Base-by-base conservation (phyloP, 2,888 invertebrate species). In the Thecocarcelia acutangulata region DNA sequence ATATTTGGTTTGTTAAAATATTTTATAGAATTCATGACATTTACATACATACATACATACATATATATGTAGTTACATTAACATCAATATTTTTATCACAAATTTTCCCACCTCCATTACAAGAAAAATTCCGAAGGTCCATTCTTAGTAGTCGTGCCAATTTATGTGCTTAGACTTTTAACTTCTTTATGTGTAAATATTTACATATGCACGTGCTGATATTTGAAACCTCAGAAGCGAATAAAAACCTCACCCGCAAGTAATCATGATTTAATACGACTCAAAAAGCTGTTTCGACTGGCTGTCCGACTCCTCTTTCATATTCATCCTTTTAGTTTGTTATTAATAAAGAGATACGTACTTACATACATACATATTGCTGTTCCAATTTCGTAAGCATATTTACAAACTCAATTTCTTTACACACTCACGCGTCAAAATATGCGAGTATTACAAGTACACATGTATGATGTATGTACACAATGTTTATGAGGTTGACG, bases 311-410 rank as follows among this genome's bases (percentile, higher is more conserved):
- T 52, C 4, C 40, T 12, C 52, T 52, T 54, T 42, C 44, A 40
- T 59, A 40, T 50, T 50, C 42, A 52, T 52, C n/a, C 52, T 19
- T 58, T 8, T 33, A 1, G 24, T n/a, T 72, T 68, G 58, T 70
- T 50, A 50, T 73, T 63, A 63, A 73, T 46, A 44, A 44, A 46
- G 21, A 33, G 56, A 46, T 69, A n/a, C n/a, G n/a, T n/a, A n/a
- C n/a, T n/a, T n/a, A n/a, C n/a, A n/a, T n/a, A n/a, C n/a, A n/a
- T n/a, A n/a, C n/a, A n/a, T n/a, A 37, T n/a, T 58, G 44, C 44
- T 63, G 63, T 24, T 73, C 73, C 73, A 63, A 63, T 73, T 73
- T 63, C 44, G 54, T 73, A 54, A 63, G 21, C 54, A 73, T 28
- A 52, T 72, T 72, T 72, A 40, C 70, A 54, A n/a, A 58, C 19